Base-by-base conservation (phyloP, 2,888 invertebrate species). In the Microctonus aethiopoides region DNA sequence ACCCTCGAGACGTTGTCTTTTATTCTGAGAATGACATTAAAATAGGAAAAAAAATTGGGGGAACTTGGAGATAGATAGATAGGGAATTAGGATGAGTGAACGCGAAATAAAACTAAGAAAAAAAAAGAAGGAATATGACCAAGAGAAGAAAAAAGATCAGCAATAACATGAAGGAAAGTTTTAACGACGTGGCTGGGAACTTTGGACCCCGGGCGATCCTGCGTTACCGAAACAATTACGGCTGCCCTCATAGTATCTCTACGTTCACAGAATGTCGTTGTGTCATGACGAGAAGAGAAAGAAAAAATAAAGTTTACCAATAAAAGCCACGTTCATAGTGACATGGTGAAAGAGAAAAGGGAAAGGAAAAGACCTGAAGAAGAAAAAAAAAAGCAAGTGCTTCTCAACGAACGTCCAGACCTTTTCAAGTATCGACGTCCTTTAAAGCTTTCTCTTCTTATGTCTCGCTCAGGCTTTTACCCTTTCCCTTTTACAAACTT, bases 201-300 rank as follows among this genome's bases (percentile, higher is more conserved):
- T 65, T 65, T 22, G 39, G 62, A 56, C 60, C 70, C 24, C 52
- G 70, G 70, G 66, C 65, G 66, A 70, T 70, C 62, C 70, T 70
- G 62, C 66, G 65, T 65, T 65, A 65, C 65, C 65, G 61, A 66
- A 66, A 70, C 66, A 70, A 70, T 66, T 66, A 70, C 66, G 29
- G 41, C 41, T 66, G 66, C 70, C 62, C 46, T 16, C 46, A 46
- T 66, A 66, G 66, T 66, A 66, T n/a, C n/a, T 70, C 66, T 65
- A 61, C 70, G 57, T 62, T 57, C 62, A 75, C 77, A 71, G 68
- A 72, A 74, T 64, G 64, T 61, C 71, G 52, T 65, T 68, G 41
- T 56, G 57, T 24, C 67, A 67, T 60, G n/a, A 52, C 41, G 52
- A 32, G 36, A 46, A 70, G 54, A 51, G 51, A 39, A 26, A 69